Evolutionary conservation across 2,888 invertebrate species (phyloP).

Genomic region (Heteropelma amictum): DNA sequence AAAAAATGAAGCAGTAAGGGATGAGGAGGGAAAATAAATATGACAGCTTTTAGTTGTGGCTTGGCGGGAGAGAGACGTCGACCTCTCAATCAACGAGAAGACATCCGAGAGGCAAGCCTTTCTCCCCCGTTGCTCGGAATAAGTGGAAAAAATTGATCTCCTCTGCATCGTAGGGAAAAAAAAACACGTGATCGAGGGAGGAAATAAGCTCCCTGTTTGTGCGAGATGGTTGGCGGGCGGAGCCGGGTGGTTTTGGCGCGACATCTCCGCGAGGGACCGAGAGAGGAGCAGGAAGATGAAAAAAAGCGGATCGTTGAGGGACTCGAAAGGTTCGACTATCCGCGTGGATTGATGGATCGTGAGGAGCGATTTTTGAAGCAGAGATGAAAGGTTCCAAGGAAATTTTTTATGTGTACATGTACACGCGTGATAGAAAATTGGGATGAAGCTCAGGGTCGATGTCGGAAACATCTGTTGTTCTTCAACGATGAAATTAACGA

Average conservation of each 20-base stretch:
- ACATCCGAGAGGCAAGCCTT: conserved; percentile 14
- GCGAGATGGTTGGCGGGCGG: conserved; percentile 21
- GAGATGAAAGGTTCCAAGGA: conserved; percentile 16
- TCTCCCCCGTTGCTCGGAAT: conserved; percentile 20
- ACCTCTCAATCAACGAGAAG: conserved; percentile 44
- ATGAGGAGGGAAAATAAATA: conserved; percentile 10
- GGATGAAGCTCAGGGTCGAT: conserved; percentile 59
- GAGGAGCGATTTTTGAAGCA: conserved; percentile 32
- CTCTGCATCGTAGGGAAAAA: conserved; percentile 16
- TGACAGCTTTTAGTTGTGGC: conserved; percentile 34
- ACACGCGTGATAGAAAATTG: conserved; percentile 8
- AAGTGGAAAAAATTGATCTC: conserved; percentile 55
- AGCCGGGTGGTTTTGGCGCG: conserved; percentile 44
- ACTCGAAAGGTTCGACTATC: too few relatives aligned
- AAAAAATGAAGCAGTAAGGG: conserved; percentile 1
- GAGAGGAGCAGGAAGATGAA: neutral
- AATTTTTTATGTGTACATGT: conserved; percentile 6
- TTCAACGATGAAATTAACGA: conserved; percentile 66
- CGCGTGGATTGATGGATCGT: conserved; percentile 12
- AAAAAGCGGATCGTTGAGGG: conserved; percentile 14
- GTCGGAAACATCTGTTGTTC: conserved; percentile 69
- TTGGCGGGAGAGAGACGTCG: conserved; percentile 1
- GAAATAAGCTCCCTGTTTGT: neutral
- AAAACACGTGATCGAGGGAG: neutral
- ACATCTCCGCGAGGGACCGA: conserved; percentile 24